These are phyloP conservation scores for Amazona vittata DNA, from an alignment of 2,113 vertebrate genomes.

Conservation along the genomic window DNA sequence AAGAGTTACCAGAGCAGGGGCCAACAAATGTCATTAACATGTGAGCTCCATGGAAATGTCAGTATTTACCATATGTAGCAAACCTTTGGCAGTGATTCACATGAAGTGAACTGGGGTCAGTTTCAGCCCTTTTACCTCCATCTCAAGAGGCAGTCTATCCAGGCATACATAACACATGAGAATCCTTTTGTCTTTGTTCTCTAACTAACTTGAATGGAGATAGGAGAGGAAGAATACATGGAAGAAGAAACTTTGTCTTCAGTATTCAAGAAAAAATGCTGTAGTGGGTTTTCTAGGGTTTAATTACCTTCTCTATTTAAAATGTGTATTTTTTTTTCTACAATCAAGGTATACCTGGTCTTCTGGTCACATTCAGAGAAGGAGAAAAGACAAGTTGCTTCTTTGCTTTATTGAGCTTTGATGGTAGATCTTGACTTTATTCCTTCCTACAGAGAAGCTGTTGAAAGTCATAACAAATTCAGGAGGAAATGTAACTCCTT, in stretches of 20 bases:
- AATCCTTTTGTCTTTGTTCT: neutral
- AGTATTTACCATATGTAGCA: neutral
- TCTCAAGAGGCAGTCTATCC: neutral
- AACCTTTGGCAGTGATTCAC: neutral
- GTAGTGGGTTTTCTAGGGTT: neutral
- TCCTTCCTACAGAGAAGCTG: neutral
- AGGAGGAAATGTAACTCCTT: neutral
- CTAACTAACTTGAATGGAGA: neutral
- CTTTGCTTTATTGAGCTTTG: neutral
- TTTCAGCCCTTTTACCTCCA: neutral
- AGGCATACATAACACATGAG: neutral
- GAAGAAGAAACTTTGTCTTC: neutral
- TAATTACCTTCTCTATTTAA: neutral
- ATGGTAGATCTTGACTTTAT: neutral
- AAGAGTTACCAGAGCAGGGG: neutral
- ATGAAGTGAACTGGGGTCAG: neutral
- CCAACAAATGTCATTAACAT: neutral
- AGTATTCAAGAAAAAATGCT: neutral
- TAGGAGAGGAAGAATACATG: neutral
- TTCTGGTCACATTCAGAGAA: neutral
- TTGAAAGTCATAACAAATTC: neutral
- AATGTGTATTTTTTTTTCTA: neutral
- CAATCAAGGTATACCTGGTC: neutral
- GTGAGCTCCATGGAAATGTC: neutral
- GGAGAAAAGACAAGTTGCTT: neutral